phyloP scores from a whole-genome alignment of 2,888 invertebrate genomes.

The Carpatolechia fugitivella region DNA sequence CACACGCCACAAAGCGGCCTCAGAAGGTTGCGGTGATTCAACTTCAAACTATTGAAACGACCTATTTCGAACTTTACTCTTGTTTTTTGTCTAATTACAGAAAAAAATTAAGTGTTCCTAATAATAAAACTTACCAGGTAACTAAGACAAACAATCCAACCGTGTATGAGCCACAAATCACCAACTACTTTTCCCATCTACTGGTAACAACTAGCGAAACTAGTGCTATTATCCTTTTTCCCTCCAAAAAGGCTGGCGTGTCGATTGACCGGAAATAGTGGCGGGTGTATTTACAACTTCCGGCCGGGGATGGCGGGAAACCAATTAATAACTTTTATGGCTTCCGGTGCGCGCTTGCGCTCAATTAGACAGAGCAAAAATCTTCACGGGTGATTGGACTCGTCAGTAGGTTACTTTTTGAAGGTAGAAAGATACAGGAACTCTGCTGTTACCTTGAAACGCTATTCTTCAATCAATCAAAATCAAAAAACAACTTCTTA shows the following conservation, averaged over 20 bases:
- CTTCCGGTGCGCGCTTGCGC: slow-evolving; percentile 59
- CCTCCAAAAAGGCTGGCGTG: slow-evolving; percentile 53
- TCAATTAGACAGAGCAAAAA: slow-evolving; percentile 75
- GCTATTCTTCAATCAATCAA: too few relatives aligned
- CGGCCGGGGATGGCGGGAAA: slow-evolving; percentile 58
- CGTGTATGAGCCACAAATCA: neutral
- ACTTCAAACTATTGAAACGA: too few relatives aligned
- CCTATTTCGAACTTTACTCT: too few relatives aligned
- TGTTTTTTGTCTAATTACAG: too few relatives aligned
- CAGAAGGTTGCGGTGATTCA: too few relatives aligned
- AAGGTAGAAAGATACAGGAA: too few relatives aligned
- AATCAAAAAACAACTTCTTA: too few relatives aligned
- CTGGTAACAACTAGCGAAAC: slow-evolving; percentile 5
- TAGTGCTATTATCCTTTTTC: slow-evolving; percentile 23
- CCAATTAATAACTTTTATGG: slow-evolving; percentile 78
- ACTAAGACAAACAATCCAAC: neutral
- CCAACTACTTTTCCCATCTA: slow-evolving; percentile 7
- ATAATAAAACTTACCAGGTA: neutral
- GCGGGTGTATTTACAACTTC: slow-evolving; percentile 73
- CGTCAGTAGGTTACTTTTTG: slow-evolving; percentile 18
- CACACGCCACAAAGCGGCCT: too few relatives aligned
- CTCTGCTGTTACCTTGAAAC: too few relatives aligned
- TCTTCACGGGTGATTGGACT: slow-evolving; percentile 68
- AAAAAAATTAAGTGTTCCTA: neutral
- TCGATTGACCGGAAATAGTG: slow-evolving; percentile 71